These are phyloP conservation scores for Perca schrenkii DNA, from an alignment of 2,113 vertebrate species.

Conservation along the genomic window DNA sequence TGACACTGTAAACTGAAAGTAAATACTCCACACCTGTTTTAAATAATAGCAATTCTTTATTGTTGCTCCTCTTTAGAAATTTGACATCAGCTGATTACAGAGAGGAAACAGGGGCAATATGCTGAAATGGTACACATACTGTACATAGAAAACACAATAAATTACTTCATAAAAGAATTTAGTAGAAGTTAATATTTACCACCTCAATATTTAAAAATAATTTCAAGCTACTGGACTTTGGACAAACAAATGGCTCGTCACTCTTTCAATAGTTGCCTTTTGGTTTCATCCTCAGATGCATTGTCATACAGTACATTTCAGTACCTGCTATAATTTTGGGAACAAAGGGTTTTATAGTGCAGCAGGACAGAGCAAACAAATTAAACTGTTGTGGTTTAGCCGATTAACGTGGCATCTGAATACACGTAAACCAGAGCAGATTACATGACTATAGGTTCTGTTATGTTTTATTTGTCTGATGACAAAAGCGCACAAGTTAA, in stretches of 20 bases:
- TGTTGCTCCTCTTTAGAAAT: slow-evolving; percentile 78
- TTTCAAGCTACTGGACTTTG: slow-evolving; percentile 73
- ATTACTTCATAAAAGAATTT: slow-evolving; percentile 80
- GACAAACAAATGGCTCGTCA: slow-evolving; percentile 77
- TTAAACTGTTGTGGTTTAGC: slow-evolving; percentile 48
- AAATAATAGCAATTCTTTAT: slow-evolving; percentile 83
- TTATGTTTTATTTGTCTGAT: slow-evolving; percentile 48
- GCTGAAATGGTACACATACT: slow-evolving; percentile 77
- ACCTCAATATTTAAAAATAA: slow-evolving; percentile 78
- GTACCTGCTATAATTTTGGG: slow-evolving; percentile 56
- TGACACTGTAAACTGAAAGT: not conserved
- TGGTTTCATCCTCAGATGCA: slow-evolving; percentile 72
- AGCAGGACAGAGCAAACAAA: slow-evolving; percentile 64
- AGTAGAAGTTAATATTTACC: slow-evolving; percentile 77
- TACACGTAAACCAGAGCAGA: slow-evolving; percentile 48
- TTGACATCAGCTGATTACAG: slow-evolving; percentile 80
- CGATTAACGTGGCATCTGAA: slow-evolving; percentile 47
- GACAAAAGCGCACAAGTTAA: slow-evolving; percentile 60
- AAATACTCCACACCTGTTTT: slow-evolving; percentile 43
- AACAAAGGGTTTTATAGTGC: slow-evolving; percentile 66
- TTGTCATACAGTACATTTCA: slow-evolving; percentile 70
- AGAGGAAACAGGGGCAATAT: slow-evolving; percentile 74
- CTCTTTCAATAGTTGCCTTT: slow-evolving; percentile 73
- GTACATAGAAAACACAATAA: slow-evolving; percentile 84
- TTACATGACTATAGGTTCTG: slow-evolving; percentile 54